Evolutionary conservation across 23 tunicate genomes (phyloP).

Genomic region (Halocynthia roretzi): DNA sequence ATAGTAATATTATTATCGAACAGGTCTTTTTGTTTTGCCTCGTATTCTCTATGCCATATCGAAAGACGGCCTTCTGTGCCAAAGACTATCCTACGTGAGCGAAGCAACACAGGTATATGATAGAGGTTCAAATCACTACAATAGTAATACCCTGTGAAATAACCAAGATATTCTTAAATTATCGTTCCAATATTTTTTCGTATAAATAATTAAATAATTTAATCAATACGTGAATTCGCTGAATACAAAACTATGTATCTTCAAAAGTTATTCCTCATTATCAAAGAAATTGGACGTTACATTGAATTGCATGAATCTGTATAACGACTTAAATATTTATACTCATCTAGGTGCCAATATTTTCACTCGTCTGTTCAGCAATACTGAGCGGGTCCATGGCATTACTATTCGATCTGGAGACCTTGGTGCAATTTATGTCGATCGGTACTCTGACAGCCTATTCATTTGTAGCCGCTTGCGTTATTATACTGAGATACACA

Average conservation of each 20-base stretch:
- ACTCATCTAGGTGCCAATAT: conserved; percentile 38
- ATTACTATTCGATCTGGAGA: conserved; percentile 48
- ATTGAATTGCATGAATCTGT: too few species aligned
- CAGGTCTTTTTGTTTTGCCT: conserved; percentile 63
- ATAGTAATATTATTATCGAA: too few species aligned
- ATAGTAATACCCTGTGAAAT: neutral
- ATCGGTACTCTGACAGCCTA: conserved; percentile 60
- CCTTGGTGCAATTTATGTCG: conserved; percentile 67
- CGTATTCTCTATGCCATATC: conserved; percentile 58
- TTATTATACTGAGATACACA: conserved; percentile 37
- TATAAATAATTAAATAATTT: too few species aligned
- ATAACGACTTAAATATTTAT: too few species aligned
- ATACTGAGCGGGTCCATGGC: conserved; percentile 52
- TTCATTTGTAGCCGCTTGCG: conserved; percentile 76
- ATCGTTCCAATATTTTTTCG: too few species aligned
- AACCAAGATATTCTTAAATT: neutral
- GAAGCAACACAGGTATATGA: conserved; percentile 51
- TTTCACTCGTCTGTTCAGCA: conserved; percentile 38
- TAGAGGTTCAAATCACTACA: too few species aligned
- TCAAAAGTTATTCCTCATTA: too few species aligned
- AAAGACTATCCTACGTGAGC: conserved; percentile 27
- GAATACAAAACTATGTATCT: too few species aligned
- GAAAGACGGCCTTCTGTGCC: conserved; percentile 63
- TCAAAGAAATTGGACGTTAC: too few species aligned
- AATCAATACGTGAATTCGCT: too few species aligned